Percentiles rank a stretch among this genome's conserved stretches.
Conservation (phyloP, 64 coral and sea anemone genomes). For the Pachyseris speciosa region DNA sequence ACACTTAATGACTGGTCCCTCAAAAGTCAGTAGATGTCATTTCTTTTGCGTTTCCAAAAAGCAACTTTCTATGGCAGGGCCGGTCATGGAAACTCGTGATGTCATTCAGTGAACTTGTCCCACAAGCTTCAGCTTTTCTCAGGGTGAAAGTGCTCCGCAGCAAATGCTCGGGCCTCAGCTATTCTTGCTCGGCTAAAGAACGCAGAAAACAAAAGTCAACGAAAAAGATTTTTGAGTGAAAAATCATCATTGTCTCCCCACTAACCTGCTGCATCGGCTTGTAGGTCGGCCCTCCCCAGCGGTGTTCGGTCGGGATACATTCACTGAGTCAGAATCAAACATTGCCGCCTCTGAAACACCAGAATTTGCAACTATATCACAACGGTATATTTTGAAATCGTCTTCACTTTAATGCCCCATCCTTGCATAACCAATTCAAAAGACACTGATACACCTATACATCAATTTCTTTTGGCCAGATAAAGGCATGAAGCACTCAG, state of each 20-base stretch:
- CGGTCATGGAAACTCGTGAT: background rate
- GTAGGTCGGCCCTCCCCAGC: conserved; percentile 40
- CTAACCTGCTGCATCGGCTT: conserved; percentile 82
- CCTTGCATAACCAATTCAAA: too few relatives aligned
- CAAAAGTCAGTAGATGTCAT: too few relatives aligned
- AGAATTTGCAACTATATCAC: too few relatives aligned
- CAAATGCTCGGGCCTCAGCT: conserved; percentile 79
- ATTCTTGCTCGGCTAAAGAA: conserved; percentile 87
- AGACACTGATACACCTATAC: too few relatives aligned
- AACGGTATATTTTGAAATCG: too few relatives aligned
- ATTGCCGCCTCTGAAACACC: background rate
- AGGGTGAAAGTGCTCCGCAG: conserved; percentile 59
- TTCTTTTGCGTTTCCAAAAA: too few relatives aligned
- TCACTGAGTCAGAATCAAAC: background rate
- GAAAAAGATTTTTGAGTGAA: background rate
- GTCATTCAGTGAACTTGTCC: background rate
- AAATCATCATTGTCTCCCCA: background rate
- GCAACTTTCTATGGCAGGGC: too few relatives aligned
- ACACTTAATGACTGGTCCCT: too few relatives aligned
- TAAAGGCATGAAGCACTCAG: too few relatives aligned
- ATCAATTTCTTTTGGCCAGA: too few relatives aligned
- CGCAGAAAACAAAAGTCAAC: background rate
- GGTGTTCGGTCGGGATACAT: background rate
- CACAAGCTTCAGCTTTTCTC: background rate
- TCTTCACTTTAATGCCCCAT: too few relatives aligned